Base-by-base conservation (phyloP, 1,140 invertebrate species). In the Ceratosolen solmsi region DNA sequence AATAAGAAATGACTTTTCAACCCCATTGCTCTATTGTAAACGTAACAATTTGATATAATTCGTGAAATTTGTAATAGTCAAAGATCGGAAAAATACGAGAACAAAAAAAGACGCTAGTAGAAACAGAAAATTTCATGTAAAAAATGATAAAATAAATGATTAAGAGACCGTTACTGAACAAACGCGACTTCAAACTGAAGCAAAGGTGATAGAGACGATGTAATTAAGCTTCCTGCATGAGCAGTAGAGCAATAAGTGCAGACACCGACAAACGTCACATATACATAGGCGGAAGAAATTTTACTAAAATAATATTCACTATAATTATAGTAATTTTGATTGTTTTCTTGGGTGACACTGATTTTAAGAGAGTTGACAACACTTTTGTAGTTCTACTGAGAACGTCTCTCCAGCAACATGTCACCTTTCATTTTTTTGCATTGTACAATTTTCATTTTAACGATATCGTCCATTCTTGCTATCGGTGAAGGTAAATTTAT, bases 161-260 rank as follows among this genome's bases (percentile, higher is more conserved):
- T 36, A 36, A 15, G 38, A 3, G 4, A 41, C 20, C 41, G 36
- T 20, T 36, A 13, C 25, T 41, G 17, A 56, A 38, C 36, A 71
- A 30, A 56, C 27, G 33, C 20, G 2, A 63, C 25, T 30, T n/a
- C 27, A 33, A 56, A 68, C 33, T 71, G 8, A 17, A 70, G 25
- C 15, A 79, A 25, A 25, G 46, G 33, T 20, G 9, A 36, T 2
- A 27, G n/a, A 73, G 22, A 2, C 36, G 2, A 25, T 36, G 51
- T 49, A 78, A 72, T 78, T 79, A 73, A 0, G 11, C 71, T 86
- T 86, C 80, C 75, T 84, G 88, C 87, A 87, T 90, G 90, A 87
- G 36, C 80, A 83, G 81, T 84, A 77, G 85, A 88, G 87, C 89
- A 87, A 83, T 72, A 87, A 84, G 84, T 80, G 63, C 58, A 68